Evolutionary conservation across 2,888 invertebrate species (phyloP).

Genomic region (Stramonita haemastoma): DNA sequence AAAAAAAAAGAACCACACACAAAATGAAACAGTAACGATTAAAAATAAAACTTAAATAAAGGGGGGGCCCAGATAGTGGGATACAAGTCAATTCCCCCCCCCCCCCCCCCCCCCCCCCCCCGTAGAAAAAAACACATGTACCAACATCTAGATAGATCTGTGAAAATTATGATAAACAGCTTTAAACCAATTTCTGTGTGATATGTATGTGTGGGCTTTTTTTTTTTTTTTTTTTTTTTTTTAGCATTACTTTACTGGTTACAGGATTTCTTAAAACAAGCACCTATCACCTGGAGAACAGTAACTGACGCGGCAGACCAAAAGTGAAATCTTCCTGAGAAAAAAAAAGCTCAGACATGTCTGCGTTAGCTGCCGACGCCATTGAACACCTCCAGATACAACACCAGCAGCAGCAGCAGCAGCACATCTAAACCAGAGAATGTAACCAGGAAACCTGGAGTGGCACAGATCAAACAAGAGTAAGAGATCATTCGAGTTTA

Average conservation of each 20-base stretch:
- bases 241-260: not conserved
- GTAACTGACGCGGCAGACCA: not conserved
- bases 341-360: not conserved
- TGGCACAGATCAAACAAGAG: slow-evolving; percentile 51
- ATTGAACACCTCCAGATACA: not conserved
- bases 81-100: no score
- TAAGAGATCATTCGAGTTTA: slow-evolving; percentile 39
- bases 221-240: not conserved
- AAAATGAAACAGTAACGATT: no score
- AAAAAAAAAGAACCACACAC: no score
- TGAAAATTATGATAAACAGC: no score
- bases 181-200: no score
- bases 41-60: no score
- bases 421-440: not conserved
- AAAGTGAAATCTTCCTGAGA: not conserved
- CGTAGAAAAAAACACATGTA: no score
- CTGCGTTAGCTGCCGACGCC: not conserved
- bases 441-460: slow-evolving; percentile 38
- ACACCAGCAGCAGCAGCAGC: not conserved
- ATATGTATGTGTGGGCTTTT: not conserved
- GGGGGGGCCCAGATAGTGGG: no score
- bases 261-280: no score
- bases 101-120: no score
- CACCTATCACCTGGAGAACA: not conserved
- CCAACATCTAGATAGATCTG: no score